Evolutionary conservation across 2,797 vertebrate species (phyloP).

Genomic region (Pristis pectinata): DNA sequence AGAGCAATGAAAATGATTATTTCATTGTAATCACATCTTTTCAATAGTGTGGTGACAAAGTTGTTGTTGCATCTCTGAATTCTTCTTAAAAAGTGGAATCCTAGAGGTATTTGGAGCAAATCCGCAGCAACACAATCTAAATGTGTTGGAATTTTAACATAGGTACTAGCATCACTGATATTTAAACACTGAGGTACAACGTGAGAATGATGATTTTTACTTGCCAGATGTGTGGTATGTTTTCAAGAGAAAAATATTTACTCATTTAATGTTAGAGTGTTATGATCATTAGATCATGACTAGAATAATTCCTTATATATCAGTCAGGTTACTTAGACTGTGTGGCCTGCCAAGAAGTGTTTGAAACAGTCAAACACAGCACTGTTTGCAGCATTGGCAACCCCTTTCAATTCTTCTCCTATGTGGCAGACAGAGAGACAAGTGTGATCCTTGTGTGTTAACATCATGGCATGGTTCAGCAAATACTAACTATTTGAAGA

Average conservation of each 20-base stretch:
- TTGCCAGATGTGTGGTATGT: neutral
- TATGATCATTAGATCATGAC: neutral
- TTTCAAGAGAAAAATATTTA: neutral
- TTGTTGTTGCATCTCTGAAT: neutral
- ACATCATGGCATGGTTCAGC: neutral
- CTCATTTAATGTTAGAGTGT: neutral
- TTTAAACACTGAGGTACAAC: neutral
- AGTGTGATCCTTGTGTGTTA: neutral
- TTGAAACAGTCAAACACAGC: neutral
- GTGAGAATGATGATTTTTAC: neutral
- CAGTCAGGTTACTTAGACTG: neutral
- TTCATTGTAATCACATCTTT: too few species aligned
- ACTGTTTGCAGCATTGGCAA: neutral
- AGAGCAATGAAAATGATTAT: too few species aligned
- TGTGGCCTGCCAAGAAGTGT: slow-evolving; percentile 10
- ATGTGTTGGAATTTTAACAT: neutral
- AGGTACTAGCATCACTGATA: neutral
- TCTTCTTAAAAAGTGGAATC: neutral
- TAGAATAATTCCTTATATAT: neutral
- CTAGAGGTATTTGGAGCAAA: neutral
- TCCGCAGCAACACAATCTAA: neutral
- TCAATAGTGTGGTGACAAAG: too few species aligned
- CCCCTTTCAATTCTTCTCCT: neutral
- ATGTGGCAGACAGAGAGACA: neutral
- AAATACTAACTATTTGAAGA: neutral